Evolutionary conservation across 2,113 vertebrate genomes (phyloP), one percentile per base, ranked within the genome.

Genomic region (Hippopotamus amphibius): DNA sequence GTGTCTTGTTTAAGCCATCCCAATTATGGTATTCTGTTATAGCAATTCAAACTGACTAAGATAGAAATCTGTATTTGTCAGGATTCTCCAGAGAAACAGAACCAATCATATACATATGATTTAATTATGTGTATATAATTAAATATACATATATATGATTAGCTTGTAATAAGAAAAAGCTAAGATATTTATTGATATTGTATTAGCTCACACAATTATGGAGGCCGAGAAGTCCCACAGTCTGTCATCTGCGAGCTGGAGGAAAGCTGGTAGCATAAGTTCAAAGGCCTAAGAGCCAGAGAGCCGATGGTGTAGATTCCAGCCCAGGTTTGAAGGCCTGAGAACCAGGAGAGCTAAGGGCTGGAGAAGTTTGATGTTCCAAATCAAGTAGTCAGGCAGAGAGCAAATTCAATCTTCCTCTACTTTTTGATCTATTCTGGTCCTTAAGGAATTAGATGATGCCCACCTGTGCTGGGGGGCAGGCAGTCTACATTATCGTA

Each of bases 121-220:
- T 37, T 37, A 37, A 37, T 37, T 37, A 5, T 82, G 19, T 46
- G 9, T 61, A 61, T 41, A 41, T n/a, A n/a, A 8, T 53, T 43
- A 41, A 28, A 41, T 24, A 61, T 30, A 50, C 7, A n/a, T 69
- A 86, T 53, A 87, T 48, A 57, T 24, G 41, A 81, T 81, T 74
- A 66, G 21, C 46, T 89, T 83, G 33, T 74, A 90, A 89, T 37
- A 80, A 83, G 83, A 88, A 88, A 74, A 68, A 89, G 30, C 68
- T 66, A 89, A 89, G 53, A 68, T 72, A 59, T 22, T 68, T 57
- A 55, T n/a, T 66, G 1, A 37, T 55, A 53, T 37, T 24, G 15
- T 33, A 76, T 50, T 69, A 63, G 48, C 9, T 53, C 28, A 17
- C 19, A 43, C 46, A 2, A 24, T 13, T 63, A 65, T 7, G 46